Evolutionary conservation across 2,888 invertebrate genomes (phyloP).

Genomic region (Polymixis lichenea): DNA sequence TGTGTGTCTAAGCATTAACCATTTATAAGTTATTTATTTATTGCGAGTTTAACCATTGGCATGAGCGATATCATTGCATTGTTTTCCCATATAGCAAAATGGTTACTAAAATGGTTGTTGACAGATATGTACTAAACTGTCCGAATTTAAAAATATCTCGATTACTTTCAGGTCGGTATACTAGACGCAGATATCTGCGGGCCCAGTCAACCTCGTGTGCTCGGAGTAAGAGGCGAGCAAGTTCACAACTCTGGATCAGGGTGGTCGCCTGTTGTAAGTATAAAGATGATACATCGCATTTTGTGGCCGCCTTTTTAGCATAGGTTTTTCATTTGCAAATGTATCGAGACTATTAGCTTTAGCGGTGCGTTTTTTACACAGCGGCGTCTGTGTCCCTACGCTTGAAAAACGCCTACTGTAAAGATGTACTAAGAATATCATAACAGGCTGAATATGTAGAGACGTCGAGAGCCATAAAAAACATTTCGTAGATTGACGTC

Average conservation of each 20-base stretch:
- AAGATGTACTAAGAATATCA: neutral
- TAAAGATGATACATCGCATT: neutral
- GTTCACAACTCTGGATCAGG: slow-evolving; percentile 99
- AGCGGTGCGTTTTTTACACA: neutral
- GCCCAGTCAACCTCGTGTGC: slow-evolving; percentile 98
- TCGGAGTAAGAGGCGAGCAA: slow-evolving; percentile 97
- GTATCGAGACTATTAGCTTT: neutral
- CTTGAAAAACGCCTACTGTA: neutral
- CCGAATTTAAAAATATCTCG: neutral
- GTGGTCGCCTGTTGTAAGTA: slow-evolving; percentile 98
- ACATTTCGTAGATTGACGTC: neutral
- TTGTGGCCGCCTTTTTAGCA: neutral
- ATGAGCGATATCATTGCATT: neutral
- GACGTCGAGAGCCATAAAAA: neutral
- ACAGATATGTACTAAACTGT: neutral
- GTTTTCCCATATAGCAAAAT: neutral
- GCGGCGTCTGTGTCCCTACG: neutral
- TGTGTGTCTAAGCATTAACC: neutral
- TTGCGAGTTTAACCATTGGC: neutral
- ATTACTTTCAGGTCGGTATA: slow-evolving; percentile 94
- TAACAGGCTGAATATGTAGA: neutral
- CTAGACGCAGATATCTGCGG: slow-evolving; percentile 99
- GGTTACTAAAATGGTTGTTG: neutral
- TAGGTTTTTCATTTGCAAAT: neutral
- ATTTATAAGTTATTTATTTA: too few species aligned